Evolutionary conservation across 1,140 invertebrate species (phyloP).

Genomic region (Temnothorax curvispinosus): DNA sequence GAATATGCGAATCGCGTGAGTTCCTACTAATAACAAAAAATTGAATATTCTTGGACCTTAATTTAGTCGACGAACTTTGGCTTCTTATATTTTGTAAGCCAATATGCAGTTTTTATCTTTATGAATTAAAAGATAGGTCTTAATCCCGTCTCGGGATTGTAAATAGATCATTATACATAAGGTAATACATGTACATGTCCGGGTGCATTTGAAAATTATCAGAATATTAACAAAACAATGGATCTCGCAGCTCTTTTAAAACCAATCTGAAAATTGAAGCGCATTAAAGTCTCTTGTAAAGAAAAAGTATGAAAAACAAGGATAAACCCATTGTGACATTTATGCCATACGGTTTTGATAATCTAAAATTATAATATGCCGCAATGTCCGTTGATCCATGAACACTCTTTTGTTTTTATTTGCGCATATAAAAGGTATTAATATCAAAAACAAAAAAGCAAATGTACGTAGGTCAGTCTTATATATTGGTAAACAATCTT

Average conservation of each 20-base stretch:
- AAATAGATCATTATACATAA: slow-evolving; percentile 56
- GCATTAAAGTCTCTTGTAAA: slow-evolving; percentile 39
- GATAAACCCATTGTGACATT: not conserved
- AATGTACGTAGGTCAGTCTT: slow-evolving; percentile 36
- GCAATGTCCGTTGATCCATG: not conserved
- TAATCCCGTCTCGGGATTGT: slow-evolving; percentile 29
- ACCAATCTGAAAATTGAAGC: not conserved
- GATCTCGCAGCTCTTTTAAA: slow-evolving; percentile 37
- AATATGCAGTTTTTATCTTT: slow-evolving; percentile 45
- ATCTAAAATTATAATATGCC: slow-evolving; percentile 27
- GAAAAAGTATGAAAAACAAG: not conserved
- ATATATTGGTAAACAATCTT: slow-evolving; percentile 46
- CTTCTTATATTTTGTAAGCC: slow-evolving; percentile 35
- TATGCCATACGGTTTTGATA: not conserved
- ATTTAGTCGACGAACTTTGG: slow-evolving; percentile 23
- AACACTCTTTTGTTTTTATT: not conserved
- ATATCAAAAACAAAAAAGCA: slow-evolving; percentile 16
- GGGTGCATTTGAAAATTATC: slow-evolving; percentile 23
- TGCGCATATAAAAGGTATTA: slow-evolving; percentile 27
- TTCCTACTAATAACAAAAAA: slow-evolving; percentile 34
- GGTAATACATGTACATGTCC: not conserved
- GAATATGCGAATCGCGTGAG: slow-evolving; percentile 44
- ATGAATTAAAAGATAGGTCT: not conserved
- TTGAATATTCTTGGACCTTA: slow-evolving; percentile 12
- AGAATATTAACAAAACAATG: slow-evolving; percentile 1